Evolutionary conservation across 2,797 vertebrate genomes (phyloP), one percentile per base, ranked within the genome.

Genomic region (Carcharodon carcharias): DNA sequence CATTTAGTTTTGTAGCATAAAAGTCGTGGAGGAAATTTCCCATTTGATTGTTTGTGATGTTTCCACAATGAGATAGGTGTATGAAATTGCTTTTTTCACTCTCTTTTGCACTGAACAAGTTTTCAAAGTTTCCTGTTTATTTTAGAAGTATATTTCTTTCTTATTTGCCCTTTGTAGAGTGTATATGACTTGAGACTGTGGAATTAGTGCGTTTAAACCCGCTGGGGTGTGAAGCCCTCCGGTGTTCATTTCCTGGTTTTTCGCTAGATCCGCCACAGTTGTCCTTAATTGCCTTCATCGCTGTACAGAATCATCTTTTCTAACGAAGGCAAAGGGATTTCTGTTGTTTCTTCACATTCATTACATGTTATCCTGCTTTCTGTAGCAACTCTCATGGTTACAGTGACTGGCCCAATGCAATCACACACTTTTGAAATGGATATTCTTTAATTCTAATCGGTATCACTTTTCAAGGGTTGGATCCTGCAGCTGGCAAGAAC

Each of bases 61-160:
- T 50, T 50, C 45, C 1, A 50, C 61, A 65, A 26, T 93, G 61
- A 40, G 58, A 93, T 65, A 61, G 31, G 67, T 3, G 3, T 67
- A 67, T 65, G 18, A 61, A 91, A 93, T 67, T 67, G 26, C 45
- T 40, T 93, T 93, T 9, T 40, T 21, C 31, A 35, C 31, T 26
- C 18, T 67, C 61, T 40, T 67, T 45, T 93, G 8, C 18, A 26
- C 63, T 67, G 18, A 6, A 26, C 21, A 67, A 93, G 91, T 65
- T 45, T 93, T n/a, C 61, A 65, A 93, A 93, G 61, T 93, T 93
- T 85, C 82, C 82, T 85, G 82, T 85, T 85, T 85, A 85, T 85
- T 85, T 85, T 85, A 26, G 40, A 85, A 85, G 50, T 50, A 18
- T 5, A 21, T 85, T 85, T 85, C 82, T 85, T 85, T 85, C 26